Evolutionary conservation across 2,797 vertebrate species (phyloP).

Genomic region (Enoplosus armatus): DNA sequence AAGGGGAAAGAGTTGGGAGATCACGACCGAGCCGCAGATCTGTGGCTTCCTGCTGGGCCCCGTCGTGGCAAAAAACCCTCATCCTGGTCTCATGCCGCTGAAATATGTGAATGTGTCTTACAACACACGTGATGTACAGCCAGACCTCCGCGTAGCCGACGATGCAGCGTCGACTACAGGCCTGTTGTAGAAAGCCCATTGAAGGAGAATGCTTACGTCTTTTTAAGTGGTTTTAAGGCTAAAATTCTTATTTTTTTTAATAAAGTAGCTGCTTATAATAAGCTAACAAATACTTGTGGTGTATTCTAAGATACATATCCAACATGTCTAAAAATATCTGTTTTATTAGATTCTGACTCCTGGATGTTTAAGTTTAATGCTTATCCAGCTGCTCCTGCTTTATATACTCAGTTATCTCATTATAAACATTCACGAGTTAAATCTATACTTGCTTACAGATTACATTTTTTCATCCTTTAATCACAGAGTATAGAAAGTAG

Average conservation of each 20-base stretch:
- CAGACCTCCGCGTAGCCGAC: too few relatives aligned
- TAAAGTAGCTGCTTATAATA: neutral
- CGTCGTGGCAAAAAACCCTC: neutral
- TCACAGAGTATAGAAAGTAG: neutral
- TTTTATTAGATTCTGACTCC: neutral
- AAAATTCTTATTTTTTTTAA: neutral
- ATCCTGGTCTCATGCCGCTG: slow-evolving; percentile 56
- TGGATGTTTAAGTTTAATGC: too few relatives aligned
- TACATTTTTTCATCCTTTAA: too few relatives aligned
- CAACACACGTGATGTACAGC: too few relatives aligned
- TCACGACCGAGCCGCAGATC: slow-evolving; percentile 69
- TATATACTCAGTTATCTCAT: too few relatives aligned
- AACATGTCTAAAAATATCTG: neutral
- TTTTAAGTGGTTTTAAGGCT: neutral
- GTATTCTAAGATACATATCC: neutral
- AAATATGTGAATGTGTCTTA: too few relatives aligned
- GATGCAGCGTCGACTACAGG: too few relatives aligned
- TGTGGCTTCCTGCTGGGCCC: slow-evolving; percentile 47
- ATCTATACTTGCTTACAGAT: too few relatives aligned
- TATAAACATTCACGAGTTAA: too few relatives aligned
- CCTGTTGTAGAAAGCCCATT: too few relatives aligned
- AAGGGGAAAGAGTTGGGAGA: slow-evolving; percentile 70
- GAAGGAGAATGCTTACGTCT: too few relatives aligned
- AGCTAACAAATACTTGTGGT: neutral
- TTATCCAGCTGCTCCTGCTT: too few relatives aligned